A percentile compares a stretch with the other conserved stretches of the same genome.
phyloP scores from a whole-genome alignment of 2,797 vertebrate species.

The Gastrophryne carolinensis region DNA sequence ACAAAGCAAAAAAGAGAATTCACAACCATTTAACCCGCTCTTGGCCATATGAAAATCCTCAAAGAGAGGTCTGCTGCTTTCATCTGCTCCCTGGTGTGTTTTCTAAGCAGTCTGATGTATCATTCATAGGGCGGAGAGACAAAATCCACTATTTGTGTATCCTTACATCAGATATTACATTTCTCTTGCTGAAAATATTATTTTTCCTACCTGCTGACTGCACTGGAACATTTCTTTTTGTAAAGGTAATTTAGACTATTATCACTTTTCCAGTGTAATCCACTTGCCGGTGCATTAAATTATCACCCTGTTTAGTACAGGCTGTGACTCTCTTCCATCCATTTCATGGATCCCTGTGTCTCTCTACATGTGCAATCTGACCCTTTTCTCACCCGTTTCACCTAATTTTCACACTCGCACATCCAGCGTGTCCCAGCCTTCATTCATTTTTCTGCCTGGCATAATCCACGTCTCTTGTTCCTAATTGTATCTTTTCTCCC shows the following conservation, averaged over 20 bases:
- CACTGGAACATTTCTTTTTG: conserved; percentile 5
- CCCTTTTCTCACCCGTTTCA: conserved; percentile 46
- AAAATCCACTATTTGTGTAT: conserved; percentile 38
- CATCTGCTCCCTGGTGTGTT: conserved; percentile 42
- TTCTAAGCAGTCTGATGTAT: conserved; percentile 42
- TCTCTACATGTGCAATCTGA: conserved; percentile 27
- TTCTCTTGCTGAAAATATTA: conserved; percentile 17
- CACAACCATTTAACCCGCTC: conserved; percentile 29
- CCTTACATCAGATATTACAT: conserved; percentile 27
- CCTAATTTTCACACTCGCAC: conserved; percentile 42
- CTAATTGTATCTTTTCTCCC: conserved; percentile 31
- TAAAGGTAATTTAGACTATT: conserved; percentile 36
- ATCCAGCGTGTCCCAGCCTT: conserved; percentile 4
- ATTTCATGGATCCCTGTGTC: conserved; percentile 7
- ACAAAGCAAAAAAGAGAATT: conserved; percentile 41
- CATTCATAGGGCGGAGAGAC: conserved; percentile 38
- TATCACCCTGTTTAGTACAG: conserved; percentile 43
- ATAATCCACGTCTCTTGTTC: conserved; percentile 14
- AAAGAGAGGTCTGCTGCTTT: conserved; percentile 28
- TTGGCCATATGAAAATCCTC: conserved; percentile 5
- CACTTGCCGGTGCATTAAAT: conserved; percentile 35
- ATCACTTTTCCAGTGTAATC: conserved; percentile 37
- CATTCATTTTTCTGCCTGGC: conserved; percentile 24
- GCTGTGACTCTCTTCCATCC: conserved; percentile 35
- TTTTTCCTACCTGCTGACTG: conserved; percentile 24